Evolutionary conservation across 2,888 invertebrate genomes (phyloP).

Genomic region (Sesia bembeciformis): DNA sequence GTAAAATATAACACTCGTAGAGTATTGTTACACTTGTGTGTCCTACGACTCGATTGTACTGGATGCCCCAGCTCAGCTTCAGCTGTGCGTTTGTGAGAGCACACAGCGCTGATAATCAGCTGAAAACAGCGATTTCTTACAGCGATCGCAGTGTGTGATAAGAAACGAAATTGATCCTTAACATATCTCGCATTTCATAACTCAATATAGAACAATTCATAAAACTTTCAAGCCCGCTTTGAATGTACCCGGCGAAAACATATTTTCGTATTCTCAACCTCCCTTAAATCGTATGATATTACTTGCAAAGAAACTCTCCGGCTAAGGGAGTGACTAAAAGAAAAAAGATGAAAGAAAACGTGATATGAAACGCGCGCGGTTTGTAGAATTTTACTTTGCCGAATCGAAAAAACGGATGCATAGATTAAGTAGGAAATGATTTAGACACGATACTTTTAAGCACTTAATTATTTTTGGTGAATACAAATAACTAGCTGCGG

Average conservation of each 20-base stretch:
- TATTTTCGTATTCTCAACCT: not conserved
- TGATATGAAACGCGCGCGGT: constrained; percentile 41
- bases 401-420: constrained; percentile 23
- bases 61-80: no score
- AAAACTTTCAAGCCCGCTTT: not conserved
- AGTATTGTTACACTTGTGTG: no score
- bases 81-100: no score
- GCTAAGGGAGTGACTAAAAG: constrained; percentile 25
- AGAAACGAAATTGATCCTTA: not conserved
- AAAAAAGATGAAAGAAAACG: constrained; percentile 36
- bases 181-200: not conserved
- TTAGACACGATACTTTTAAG: no score
- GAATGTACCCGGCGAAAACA: not conserved
- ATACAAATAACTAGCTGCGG: no score
- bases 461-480: no score
- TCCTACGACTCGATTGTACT: no score
- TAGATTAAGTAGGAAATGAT: constrained; percentile 13
- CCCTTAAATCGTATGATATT: constrained; percentile 21
- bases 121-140: not conserved
- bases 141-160: not conserved
- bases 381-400: constrained; percentile 31
- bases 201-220: not conserved
- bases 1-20: no score
- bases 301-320: constrained; percentile 28
- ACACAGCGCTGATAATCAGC: no score